Percentiles rank a stretch among this genome's conserved stretches.
These are phyloP conservation scores for Eristalinus aeneus DNA, from an alignment of 2,888 invertebrate species.

Conservation along the genomic window DNA sequence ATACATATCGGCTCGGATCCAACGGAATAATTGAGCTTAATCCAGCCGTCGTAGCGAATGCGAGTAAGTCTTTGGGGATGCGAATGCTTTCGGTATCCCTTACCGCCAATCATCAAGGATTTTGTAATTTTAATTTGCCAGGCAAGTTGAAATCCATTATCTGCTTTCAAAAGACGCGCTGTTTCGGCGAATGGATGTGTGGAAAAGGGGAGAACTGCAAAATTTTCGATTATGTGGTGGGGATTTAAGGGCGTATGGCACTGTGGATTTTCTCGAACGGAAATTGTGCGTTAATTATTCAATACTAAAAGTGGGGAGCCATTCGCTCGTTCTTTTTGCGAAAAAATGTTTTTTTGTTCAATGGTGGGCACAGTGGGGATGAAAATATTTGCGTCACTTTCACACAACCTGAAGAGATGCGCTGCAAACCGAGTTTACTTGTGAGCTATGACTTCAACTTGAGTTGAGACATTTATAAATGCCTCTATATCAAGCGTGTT, in stretches of 20 bases:
- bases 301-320: background rate
- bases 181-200: background rate
- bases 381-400: background rate
- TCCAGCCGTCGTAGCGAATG: background rate
- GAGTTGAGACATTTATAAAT: background rate
- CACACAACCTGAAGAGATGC: too few relatives aligned
- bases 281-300: background rate
- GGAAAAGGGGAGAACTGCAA: background rate
- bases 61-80: background rate
- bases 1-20: background rate
- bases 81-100: background rate
- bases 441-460: too few relatives aligned
- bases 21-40: background rate
- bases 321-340: background rate
- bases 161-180: background rate
- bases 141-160: background rate
- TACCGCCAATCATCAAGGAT: background rate
- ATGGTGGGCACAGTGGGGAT: background rate
- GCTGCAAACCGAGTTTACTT: too few relatives aligned
- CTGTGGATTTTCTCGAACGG: background rate
- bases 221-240: background rate
- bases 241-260: background rate
- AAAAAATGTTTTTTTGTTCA: background rate
- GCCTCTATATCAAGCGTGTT: background rate
- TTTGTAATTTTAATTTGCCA: background rate